Conservation (phyloP, 2,797 vertebrate genomes). For the Gadopsis bispinosus region DNA sequence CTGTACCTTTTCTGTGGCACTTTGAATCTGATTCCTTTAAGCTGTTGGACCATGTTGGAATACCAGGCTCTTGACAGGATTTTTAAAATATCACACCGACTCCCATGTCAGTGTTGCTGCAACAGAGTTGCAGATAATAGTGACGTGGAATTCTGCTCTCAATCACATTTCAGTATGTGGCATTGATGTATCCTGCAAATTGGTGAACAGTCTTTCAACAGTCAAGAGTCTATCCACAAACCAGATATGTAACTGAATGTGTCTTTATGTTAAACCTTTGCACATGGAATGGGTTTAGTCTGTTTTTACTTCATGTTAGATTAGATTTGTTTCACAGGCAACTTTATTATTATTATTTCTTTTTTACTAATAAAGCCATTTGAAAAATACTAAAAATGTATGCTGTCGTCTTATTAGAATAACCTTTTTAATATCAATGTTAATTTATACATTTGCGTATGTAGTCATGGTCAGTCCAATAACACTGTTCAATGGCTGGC, state of each 20-base stretch:
- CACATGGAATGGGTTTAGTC: slow-evolving; percentile 47
- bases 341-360: slow-evolving; percentile 12
- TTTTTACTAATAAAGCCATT: slow-evolving; percentile 71
- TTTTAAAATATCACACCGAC: slow-evolving; percentile 11
- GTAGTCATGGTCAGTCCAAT: neutral
- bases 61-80: slow-evolving; percentile 10
- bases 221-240: slow-evolving; percentile 16
- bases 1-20: slow-evolving; percentile 64
- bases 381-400: slow-evolving; percentile 17
- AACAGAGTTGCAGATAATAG: slow-evolving; percentile 13
- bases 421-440: neutral
- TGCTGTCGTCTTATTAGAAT: slow-evolving; percentile 3
- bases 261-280: slow-evolving; percentile 51
- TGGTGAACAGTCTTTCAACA: slow-evolving; percentile 15
- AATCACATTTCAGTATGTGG: slow-evolving; percentile 18
- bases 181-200: slow-evolving; percentile 30
- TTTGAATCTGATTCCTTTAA: slow-evolving; percentile 63
- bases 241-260: slow-evolving; percentile 46
- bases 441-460: neutral
- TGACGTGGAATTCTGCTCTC: slow-evolving; percentile 11
- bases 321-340: slow-evolving; percentile 59
- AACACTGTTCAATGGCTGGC: neutral
- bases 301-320: slow-evolving; percentile 53
- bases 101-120: slow-evolving; percentile 3
- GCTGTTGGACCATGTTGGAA: slow-evolving; percentile 48